Conservation (phyloP, 2,888 invertebrate species). For the Nudaria mundana region DNA sequence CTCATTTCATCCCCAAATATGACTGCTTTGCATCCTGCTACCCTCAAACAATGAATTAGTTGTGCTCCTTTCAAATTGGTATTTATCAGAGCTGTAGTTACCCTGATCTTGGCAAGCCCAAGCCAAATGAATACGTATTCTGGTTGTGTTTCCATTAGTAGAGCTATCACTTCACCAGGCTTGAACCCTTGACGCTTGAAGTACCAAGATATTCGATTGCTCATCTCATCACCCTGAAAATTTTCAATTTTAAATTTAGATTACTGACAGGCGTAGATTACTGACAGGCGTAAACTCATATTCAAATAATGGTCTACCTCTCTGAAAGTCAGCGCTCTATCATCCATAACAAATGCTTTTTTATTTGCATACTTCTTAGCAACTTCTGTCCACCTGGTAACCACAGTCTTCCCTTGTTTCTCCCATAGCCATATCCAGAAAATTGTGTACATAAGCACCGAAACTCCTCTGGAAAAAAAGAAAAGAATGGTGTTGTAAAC, state of each 20-base stretch:
- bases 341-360: constrained; percentile 86
- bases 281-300: no score
- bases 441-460: constrained; percentile 77
- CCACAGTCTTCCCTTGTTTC: constrained; percentile 75
- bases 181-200: constrained; percentile 77
- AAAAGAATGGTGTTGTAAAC: not conserved
- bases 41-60: constrained; percentile 89
- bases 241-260: not conserved
- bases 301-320: constrained; percentile 70
- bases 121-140: constrained; percentile 95
- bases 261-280: not conserved
- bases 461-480: constrained; percentile 71
- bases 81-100: constrained; percentile 93
- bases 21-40: constrained; percentile 88
- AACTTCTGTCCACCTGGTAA: constrained; percentile 77
- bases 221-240: constrained; percentile 79
- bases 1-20: constrained; percentile 86
- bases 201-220: constrained; percentile 80
- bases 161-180: constrained; percentile 91
- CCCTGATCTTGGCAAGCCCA: constrained; percentile 92
- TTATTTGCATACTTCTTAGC: constrained; percentile 82
- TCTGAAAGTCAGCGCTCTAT: constrained; percentile 84
- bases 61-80: constrained; percentile 90
- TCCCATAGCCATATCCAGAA: constrained; percentile 77
- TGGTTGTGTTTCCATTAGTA: constrained; percentile 94